Conservation (phyloP, 2,797 vertebrate species). For the Margarornis squamiger region DNA sequence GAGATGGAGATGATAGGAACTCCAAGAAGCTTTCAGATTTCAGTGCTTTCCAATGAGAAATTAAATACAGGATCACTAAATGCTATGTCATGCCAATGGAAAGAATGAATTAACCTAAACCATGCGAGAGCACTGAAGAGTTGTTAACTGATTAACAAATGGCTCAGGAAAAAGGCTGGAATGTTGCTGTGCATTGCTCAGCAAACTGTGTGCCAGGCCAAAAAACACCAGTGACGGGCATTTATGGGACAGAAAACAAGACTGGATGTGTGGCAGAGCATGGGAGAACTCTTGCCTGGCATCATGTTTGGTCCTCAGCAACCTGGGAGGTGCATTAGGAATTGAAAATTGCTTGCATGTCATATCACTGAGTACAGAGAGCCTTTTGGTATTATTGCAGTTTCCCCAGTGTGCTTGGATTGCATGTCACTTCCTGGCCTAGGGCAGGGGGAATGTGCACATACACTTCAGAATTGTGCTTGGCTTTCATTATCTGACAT, state of each 20-base stretch:
- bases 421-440: background rate
- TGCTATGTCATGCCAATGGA: background rate
- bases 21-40: background rate
- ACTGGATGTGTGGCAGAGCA: background rate
- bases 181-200: background rate
- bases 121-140: background rate
- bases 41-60: background rate
- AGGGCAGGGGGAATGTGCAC: slow-evolving; percentile 70
- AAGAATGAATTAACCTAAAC: background rate
- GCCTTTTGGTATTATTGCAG: background rate
- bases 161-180: background rate
- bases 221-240: background rate
- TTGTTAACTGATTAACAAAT: background rate
- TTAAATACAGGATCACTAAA: background rate
- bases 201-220: background rate
- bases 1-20: background rate
- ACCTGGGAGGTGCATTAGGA: background rate
- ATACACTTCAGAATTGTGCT: slow-evolving; percentile 56
- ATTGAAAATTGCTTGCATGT: background rate
- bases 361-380: background rate
- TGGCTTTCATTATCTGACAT: slow-evolving; percentile 65
- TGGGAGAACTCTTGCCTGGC: background rate
- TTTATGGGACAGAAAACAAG: background rate
- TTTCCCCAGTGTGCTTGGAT: background rate
- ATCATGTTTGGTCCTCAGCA: background rate